phyloP scores from a whole-genome alignment of 2,888 invertebrate species.

The Ectropis crepuscularia region DNA sequence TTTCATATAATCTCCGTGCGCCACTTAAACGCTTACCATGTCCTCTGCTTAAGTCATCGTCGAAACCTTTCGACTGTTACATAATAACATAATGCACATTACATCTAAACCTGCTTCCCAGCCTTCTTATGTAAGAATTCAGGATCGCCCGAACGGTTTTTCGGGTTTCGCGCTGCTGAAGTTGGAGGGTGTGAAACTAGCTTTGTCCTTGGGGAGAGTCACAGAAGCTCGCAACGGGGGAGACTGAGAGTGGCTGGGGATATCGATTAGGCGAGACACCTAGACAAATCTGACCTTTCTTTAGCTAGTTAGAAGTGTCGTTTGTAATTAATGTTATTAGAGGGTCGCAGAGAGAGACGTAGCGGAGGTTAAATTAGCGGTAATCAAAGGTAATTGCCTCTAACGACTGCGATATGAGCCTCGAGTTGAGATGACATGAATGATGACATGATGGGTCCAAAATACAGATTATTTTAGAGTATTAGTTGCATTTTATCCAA shows the following conservation, averaged over 20 bases:
- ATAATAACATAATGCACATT: constrained; percentile 65
- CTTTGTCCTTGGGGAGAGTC: constrained; percentile 50
- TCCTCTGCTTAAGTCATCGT: constrained; percentile 21
- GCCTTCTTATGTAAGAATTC: constrained; percentile 44
- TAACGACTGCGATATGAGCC: constrained; percentile 45
- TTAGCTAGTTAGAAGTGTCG: constrained; percentile 39
- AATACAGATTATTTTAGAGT: background rate
- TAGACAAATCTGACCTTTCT: constrained; percentile 45
- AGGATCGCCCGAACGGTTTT: constrained; percentile 4
- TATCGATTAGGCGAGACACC: constrained; percentile 42
- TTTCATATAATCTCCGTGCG: constrained; percentile 37
- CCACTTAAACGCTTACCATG: constrained; percentile 14
- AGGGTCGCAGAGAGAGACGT: constrained; percentile 48
- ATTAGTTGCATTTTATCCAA: constrained; percentile 9
- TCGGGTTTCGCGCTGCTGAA: constrained; percentile 8
- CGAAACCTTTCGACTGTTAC: constrained; percentile 52
- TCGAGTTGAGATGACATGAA: constrained; percentile 3
- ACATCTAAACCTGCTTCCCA: constrained; percentile 47
- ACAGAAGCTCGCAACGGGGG: constrained; percentile 32
- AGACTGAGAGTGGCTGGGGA: constrained; percentile 32
- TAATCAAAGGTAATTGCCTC: constrained; percentile 68
- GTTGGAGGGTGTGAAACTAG: constrained; percentile 46
- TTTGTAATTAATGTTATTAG: constrained; percentile 50
- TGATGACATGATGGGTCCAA: too few species aligned
- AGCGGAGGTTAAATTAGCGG: constrained; percentile 63